Conservation (phyloP, 2,888 invertebrate genomes). For the Drosophila rellima region DNA sequence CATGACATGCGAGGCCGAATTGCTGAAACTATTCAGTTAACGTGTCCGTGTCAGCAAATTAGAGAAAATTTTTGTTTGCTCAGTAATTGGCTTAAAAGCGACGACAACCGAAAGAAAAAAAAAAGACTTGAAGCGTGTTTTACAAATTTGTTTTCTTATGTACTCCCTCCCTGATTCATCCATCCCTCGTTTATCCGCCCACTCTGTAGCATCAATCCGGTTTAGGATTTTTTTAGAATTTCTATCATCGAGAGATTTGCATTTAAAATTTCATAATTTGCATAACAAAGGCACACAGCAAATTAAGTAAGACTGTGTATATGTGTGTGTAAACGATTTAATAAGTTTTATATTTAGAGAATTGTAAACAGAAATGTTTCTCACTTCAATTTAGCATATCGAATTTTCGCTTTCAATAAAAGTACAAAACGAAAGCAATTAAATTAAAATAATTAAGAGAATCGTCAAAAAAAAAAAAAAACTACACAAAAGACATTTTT, state of each 20-base stretch:
- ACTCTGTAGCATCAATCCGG: conserved; percentile 27
- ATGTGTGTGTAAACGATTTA: conserved; percentile 16
- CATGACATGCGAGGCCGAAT: conserved; percentile 69
- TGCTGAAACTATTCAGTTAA: conserved; percentile 31
- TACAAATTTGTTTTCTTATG: conserved; percentile 42
- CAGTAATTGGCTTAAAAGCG: conserved; percentile 68
- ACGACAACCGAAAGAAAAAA: conserved; percentile 17
- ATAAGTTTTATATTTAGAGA: conserved; percentile 25
- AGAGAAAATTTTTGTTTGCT: conserved; percentile 75
- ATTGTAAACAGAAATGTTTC: conserved; percentile 39
- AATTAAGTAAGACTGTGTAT: not conserved
- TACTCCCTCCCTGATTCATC: not conserved
- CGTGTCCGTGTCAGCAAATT: conserved; percentile 77
- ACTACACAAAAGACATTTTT: too few relatives aligned
- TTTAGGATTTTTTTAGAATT: conserved; percentile 48
- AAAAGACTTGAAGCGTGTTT: conserved; percentile 42
- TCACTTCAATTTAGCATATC: not conserved
- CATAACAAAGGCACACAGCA: conserved; percentile 59
- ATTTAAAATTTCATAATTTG: conserved; percentile 68
- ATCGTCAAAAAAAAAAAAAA: too few relatives aligned
- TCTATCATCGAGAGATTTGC: conserved; percentile 48
- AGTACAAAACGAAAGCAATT: not conserved
- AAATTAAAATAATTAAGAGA: not conserved
- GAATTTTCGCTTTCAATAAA: conserved; percentile 58
- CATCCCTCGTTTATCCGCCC: not conserved